Conservation (phyloP, 2,888 invertebrate species). For the Lycia hirtaria region DNA sequence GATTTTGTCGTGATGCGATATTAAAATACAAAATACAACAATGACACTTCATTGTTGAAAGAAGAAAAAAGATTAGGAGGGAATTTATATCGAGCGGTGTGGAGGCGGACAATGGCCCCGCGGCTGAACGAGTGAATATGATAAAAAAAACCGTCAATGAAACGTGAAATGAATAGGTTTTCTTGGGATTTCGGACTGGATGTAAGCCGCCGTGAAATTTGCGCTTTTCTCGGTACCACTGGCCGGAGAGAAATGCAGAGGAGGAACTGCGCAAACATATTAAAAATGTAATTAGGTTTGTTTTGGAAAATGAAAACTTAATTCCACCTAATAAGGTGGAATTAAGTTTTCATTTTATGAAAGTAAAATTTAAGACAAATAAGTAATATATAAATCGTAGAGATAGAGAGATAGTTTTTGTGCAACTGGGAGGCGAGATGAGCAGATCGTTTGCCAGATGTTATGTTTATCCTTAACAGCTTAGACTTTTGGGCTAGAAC, state of each 20-base stretch:
- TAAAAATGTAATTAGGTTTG: too few species aligned
- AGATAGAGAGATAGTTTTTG: too few species aligned
- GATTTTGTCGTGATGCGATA: slow-evolving; percentile 70
- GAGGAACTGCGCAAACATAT: neutral
- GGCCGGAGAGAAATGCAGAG: neutral
- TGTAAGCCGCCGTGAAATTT: slow-evolving; percentile 65
- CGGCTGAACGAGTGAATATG: slow-evolving; percentile 57
- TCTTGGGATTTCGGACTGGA: slow-evolving; percentile 57
- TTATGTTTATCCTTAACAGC: too few species aligned
- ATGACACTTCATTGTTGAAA: slow-evolving; percentile 72
- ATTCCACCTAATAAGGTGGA: too few species aligned
- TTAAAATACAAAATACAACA: slow-evolving; percentile 83
- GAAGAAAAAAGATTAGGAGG: slow-evolving; percentile 59
- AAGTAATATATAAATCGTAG: too few species aligned
- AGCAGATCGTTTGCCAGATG: too few species aligned
- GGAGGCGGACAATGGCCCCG: slow-evolving; percentile 58
- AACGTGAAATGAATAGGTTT: slow-evolving; percentile 54
- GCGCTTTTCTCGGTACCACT: slow-evolving; percentile 56
- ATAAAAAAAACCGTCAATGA: slow-evolving; percentile 73
- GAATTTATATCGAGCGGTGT: slow-evolving; percentile 63
- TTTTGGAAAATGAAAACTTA: too few species aligned
- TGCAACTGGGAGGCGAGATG: too few species aligned
- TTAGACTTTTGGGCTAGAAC: too few species aligned
- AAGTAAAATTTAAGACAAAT: too few species aligned
- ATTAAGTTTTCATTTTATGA: too few species aligned